Base-by-base conservation (phyloP, 1,140 invertebrate genomes). In the Cephus cinctus region DNA sequence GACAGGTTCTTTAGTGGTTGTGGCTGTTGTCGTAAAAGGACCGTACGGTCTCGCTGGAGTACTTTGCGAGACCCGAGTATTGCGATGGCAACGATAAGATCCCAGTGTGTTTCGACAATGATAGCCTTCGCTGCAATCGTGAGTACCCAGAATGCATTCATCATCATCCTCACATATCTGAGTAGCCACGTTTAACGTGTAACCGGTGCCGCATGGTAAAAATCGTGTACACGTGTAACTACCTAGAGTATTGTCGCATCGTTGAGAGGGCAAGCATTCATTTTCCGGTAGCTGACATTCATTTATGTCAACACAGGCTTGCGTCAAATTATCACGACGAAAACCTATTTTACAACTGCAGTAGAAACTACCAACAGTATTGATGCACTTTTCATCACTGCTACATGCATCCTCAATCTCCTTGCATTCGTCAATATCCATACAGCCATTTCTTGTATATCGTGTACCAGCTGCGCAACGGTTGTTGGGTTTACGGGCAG, bases 151-250 rank as follows among this genome's bases (percentile, higher is more conserved):
- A 0, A 71, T 54, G 65, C 96, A 99, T 73, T 98, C 96, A 70
- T 98, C 89, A 56, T 97, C 88, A 71, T 98, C 96, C 79, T 93
- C 90, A 73, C 96, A 98, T 48, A 84, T 78, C 45, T 92, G 87
- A 3, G 88, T 90, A 6, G 86, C 82, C 5, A 89, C 86, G 65
- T 98, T 96, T 2, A 98, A 72, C 0, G 94, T 96, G 64, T 98
- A 98, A 0, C 97, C 96, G 0, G 95, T 98, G 0, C 96, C 96
- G 73, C 96, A 98, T 1, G 89, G 87, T 15, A 88, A 81, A 19
- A 87, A 87, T 30, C 91, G 68, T 11, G 92, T 85, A 66, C 94
- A 96, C 11, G 85, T 80, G 65, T 83, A 96, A 6, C 90, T 92
- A 2, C 93, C 93, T 15, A 92, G 79, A 0, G 89, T 94, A 63